These are phyloP conservation scores for Ashinkailepas kermadecensis DNA, from an alignment of 2,888 invertebrate genomes.

Conservation along the genomic window DNA sequence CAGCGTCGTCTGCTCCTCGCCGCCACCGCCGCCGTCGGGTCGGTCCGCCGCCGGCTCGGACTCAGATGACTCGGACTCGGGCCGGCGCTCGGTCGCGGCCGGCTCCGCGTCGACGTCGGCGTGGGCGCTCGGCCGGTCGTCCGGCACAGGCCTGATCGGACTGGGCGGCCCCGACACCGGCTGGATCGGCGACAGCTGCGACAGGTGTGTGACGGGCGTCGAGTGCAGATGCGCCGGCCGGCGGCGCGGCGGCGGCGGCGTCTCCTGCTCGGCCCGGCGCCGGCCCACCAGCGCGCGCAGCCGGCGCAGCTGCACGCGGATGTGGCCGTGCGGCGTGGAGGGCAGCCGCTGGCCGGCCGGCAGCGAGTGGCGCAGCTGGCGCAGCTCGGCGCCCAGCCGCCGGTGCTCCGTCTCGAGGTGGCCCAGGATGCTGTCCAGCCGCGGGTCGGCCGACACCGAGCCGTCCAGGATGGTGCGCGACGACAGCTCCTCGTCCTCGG, in stretches of 20 bases:
- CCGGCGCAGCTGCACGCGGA: neutral
- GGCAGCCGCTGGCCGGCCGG: neutral
- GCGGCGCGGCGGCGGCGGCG: neutral
- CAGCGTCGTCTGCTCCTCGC: neutral
- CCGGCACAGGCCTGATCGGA: neutral
- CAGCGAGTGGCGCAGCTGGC: neutral
- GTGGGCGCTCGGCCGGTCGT: neutral
- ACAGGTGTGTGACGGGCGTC: neutral
- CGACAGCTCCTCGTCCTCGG: slow-evolving; percentile 28
- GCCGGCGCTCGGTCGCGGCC: too few relatives aligned
- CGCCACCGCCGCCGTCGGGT: too few relatives aligned
- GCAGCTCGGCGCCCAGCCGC: slow-evolving; percentile 28
- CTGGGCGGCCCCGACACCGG: neutral
- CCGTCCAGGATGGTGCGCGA: slow-evolving; percentile 43
- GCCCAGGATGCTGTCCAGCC: slow-evolving; percentile 61
- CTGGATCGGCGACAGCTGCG: neutral
- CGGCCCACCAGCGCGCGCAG: neutral
- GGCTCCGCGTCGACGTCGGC: neutral
- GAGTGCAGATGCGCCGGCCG: neutral
- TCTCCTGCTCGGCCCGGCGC: neutral
- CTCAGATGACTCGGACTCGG: neutral
- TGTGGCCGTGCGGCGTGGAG: neutral
- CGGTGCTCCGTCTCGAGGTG: slow-evolving; percentile 55
- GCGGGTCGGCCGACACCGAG: slow-evolving; percentile 41
- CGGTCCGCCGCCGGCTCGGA: neutral